Evolutionary conservation across 1,140 invertebrate genomes (phyloP), one percentile per base, ranked within the genome.

Genomic region (Marisa cornuarietis): DNA sequence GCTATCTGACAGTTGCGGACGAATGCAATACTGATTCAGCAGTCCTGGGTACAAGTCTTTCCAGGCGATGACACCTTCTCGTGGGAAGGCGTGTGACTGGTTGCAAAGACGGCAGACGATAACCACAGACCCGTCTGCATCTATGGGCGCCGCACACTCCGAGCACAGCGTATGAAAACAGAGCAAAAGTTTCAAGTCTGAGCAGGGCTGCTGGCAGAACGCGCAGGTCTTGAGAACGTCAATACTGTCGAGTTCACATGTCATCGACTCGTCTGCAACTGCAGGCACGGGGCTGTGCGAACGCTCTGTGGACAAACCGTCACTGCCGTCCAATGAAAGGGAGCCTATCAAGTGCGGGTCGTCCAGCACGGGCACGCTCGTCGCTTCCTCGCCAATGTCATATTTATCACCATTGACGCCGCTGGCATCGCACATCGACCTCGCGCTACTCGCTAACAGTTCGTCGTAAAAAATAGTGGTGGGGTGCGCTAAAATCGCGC

Each of bases 131-230:
- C 42, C 18, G 76, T 77, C 76, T 0, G n/a, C 20, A 1, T 69
- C 65, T 4, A 20, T 63, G 13, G 31, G 51, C 42, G n/a, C 20
- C 8, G 65, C 22, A 63, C 76, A 77, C 16, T 24, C 22, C 31
- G 31, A 42, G 51, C 76, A 77, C 76, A 77, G n/a, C 0, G 66
- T 16, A 49, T 77, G 76, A 26, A 77, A 77, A 31, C 76, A 77
- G 61, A 65, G 42, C 63, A 77, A 24, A 63, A 77, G 24, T 16
- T 20, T 66, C 62, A 77, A 31, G 8, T 77, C 76, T 13, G 16
- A 2, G n/a, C 24, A 69, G 16, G 49, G 49, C 51, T 10, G 26
- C 31, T 52, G 63, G 51, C 76, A 77, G 42, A 52, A 42, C n/a
- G 49, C 62, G 58, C 76, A 77, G 10, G 76, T 54, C 63, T 54